Evolutionary conservation across 2,797 vertebrate genomes (phyloP), one percentile per base, ranked within the genome.

Genomic region (Oreortyx pictus): DNA sequence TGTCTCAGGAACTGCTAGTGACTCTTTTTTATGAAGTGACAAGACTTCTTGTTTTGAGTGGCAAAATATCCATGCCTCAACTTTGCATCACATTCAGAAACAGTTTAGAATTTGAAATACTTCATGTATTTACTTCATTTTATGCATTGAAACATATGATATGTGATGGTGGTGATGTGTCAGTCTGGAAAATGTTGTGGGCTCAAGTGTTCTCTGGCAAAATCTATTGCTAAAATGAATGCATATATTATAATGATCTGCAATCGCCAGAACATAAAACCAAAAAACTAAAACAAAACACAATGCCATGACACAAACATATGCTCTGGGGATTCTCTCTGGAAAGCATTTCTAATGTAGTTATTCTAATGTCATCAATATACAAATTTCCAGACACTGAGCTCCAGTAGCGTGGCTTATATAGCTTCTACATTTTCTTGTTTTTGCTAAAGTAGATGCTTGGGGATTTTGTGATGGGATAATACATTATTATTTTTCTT

Each of bases 321-420:
- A 49, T 20, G 24, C 57, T 89, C 35, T 37, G 82, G 56, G 77
- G 64, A 56, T 67, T 88, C 47, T 73, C 33, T 37, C 59, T 80
- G 60, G 23, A 73, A 94, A 67, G 37, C 4, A 47, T 89, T 49
- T 91, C 52, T 86, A 61, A 77, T 35, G 52, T 77, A 82, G 35
- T 89, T 96, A 50, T 74, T 94, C 43, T 84, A 82, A 35, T 39
- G 77, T 4, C 65, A 10, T 78, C n/a, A 66, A n/a, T 70, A 74
- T 47, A 47, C 31, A 79, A 75, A 91, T 57, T 96, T 95, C 7
- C 44, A 93, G 88, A 44, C 22, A 43, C 2, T 57, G 54, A 93
- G 56, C 73, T 82, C 25, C 35, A 73, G 7, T 73, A 70, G 64
- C 31, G 54, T 72, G 41, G 24, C 31, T 85, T 61, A 76, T 92